These are phyloP conservation scores for Pteruthius melanotis DNA, from an alignment of 2,113 vertebrate species.

Conservation along the genomic window DNA sequence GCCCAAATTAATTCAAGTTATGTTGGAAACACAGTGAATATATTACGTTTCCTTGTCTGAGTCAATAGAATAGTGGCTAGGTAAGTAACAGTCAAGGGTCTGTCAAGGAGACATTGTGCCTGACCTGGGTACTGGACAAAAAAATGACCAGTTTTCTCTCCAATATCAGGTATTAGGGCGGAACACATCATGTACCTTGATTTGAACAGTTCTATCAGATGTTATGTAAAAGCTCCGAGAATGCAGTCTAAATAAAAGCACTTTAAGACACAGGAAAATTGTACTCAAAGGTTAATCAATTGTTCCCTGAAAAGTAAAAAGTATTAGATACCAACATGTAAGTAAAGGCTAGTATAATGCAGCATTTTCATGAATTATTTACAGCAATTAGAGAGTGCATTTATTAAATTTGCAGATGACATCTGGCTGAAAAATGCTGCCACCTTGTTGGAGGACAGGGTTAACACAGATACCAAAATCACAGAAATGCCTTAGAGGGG, in stretches of 20 bases:
- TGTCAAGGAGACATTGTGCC: neutral
- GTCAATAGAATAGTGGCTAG: neutral
- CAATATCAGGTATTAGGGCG: neutral
- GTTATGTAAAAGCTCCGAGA: neutral
- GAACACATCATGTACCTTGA: neutral
- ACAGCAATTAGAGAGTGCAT: neutral
- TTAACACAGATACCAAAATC: neutral
- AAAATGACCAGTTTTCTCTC: neutral
- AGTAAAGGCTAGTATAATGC: neutral
- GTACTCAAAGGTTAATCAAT: neutral
- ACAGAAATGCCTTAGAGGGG: neutral
- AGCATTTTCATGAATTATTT: neutral
- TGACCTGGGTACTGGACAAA: neutral
- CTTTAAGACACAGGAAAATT: neutral
- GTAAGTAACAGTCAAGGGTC: neutral
- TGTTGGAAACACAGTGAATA: neutral
- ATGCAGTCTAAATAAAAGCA: neutral
- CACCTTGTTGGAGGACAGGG: neutral
- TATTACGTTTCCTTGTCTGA: neutral
- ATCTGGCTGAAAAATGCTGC: neutral
- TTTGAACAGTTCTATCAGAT: neutral
- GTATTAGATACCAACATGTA: neutral
- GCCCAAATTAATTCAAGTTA: neutral
- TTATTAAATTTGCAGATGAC: neutral
- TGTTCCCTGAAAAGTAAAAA: neutral